Evolutionary conservation across 2,113 vertebrate species (phyloP), one percentile per base, ranked within the genome.

Genomic region (Plectropomus leopardus): DNA sequence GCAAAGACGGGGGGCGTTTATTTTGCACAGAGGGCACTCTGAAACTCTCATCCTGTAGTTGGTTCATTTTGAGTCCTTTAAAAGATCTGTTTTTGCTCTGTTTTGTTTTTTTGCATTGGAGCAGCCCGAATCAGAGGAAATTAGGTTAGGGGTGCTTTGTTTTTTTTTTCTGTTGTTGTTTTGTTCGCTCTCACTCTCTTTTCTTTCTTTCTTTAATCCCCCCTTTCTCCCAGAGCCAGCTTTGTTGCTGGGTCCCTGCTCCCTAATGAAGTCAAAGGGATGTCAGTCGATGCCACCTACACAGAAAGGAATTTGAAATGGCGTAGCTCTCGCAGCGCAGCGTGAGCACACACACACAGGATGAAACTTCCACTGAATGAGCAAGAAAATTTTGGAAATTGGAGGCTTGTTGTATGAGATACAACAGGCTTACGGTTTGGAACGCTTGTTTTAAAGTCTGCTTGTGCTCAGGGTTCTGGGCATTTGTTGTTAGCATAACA

Each of bases 241-340:
- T 90, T 93, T 94, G 89, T 93, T 91, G 89, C 90, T 76, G 77
- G 83, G 89, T 92, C 92, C 85, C 91, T 90, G 86, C 91, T 92
- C 87, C 89, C 84, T 92, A 93, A 95, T 91, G 86, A 94, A 94
- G 93, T 93, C 88, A 92, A 94, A 91, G 88, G 86, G 91, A 91
- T 91, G 90, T 88, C 89, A 86, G 89, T 92, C 83, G 90, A 87
- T 92, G 92, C 90, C 92, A 94, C 89, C 89, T 93, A 93, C 91
- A 93, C 89, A 89, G 90, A 89, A 78, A 91, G 88, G 91, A 93
- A 93, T 95, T 93, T 93, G 79, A 89, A 86, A 90, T 93, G 86
- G 84, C 72, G 76, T 82, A 78, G 83, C 85, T 90, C 82, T 90
- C 67, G 13, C 66, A 30, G 82, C 73, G 58, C 83, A 58, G 65